These are phyloP conservation scores for Adrianichthys oophorus DNA, from an alignment of 2,797 vertebrate genomes.

Conservation along the genomic window DNA sequence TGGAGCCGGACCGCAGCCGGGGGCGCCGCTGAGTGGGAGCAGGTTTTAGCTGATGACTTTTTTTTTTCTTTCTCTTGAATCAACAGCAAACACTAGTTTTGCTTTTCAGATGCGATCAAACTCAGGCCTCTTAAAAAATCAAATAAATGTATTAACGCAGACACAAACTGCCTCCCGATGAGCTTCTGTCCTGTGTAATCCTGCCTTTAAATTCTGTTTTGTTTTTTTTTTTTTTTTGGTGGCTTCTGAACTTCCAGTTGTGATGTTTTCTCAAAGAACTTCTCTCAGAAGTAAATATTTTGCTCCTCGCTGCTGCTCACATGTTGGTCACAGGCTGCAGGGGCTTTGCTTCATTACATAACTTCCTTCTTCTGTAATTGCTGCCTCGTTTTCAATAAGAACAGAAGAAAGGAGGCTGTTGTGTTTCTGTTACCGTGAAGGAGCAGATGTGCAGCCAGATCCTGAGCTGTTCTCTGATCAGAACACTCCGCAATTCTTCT, in stretches of 20 bases:
- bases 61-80: slow-evolving; percentile 18
- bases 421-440: background rate
- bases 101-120: slow-evolving; percentile 9
- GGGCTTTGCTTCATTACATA: slow-evolving; percentile 14
- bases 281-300: slow-evolving; percentile 2
- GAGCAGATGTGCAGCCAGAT: background rate
- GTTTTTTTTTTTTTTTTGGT: too few species aligned
- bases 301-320: slow-evolving; percentile 14
- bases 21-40: slow-evolving; percentile 28
- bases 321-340: slow-evolving; percentile 2
- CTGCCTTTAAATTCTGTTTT: too few species aligned
- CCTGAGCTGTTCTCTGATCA: background rate
- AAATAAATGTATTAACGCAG: slow-evolving; percentile 37
- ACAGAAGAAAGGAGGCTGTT: background rate
- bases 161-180: slow-evolving; percentile 21
- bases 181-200: slow-evolving; percentile 8
- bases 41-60: slow-evolving; percentile 16
- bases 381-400: background rate
- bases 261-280: background rate
- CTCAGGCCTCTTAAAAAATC: slow-evolving; percentile 2
- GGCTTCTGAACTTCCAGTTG: background rate
- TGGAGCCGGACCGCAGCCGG: slow-evolving; percentile 10
- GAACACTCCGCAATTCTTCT: too few species aligned
- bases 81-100: slow-evolving; percentile 34
- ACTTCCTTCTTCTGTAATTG: slow-evolving; percentile 24